Evolutionary conservation across 2,888 invertebrate species (phyloP).

Genomic region (Trachelus stipa): DNA sequence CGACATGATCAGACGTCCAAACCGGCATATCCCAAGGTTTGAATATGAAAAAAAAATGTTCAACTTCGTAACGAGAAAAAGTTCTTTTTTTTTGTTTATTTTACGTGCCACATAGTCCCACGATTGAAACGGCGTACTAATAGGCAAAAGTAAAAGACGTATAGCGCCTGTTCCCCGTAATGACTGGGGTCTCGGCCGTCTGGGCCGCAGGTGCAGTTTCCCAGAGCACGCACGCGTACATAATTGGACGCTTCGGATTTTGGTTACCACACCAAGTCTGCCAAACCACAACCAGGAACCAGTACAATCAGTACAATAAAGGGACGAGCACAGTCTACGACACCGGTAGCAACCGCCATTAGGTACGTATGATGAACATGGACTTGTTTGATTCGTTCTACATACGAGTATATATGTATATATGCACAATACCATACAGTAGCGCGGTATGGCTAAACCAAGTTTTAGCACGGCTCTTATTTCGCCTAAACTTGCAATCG

Average conservation of each 20-base stretch:
- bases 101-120: conserved; percentile 1
- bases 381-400: conserved; percentile 15
- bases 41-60: background rate
- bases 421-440: background rate
- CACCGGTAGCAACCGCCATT: conserved; percentile 13
- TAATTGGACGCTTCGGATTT: conserved; percentile 26
- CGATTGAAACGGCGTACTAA: background rate
- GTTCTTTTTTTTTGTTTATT: background rate
- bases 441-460: conserved; percentile 15
- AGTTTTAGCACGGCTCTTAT: conserved; percentile 29
- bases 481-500: conserved; percentile 34
- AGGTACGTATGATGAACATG: conserved; percentile 7
- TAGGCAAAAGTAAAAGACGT: background rate
- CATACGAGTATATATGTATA: conserved; percentile 1
- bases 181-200: conserved; percentile 25
- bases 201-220: conserved; percentile 30
- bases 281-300: background rate
- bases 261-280: background rate
- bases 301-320: background rate
- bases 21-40: background rate
- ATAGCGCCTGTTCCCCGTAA: background rate
- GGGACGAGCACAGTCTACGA: conserved; percentile 5
- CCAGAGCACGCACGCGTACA: conserved; percentile 29
- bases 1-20: background rate
- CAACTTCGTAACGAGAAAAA: background rate